phyloP scores from a whole-genome alignment of 23 tunicate species.

The Botrylloides violaceus region DNA sequence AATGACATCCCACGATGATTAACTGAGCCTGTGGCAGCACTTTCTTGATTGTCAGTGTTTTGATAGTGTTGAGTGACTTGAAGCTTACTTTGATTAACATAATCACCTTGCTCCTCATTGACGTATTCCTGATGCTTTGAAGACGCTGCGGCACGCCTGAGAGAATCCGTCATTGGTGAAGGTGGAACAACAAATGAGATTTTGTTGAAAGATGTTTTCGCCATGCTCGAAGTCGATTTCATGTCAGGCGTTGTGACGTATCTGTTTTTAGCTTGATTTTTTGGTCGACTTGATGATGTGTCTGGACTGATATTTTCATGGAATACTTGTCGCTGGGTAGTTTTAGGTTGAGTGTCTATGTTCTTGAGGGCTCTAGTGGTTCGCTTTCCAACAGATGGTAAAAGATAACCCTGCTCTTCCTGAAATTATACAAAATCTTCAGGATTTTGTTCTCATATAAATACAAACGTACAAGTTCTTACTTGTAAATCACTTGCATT shows the following conservation, averaged over 20 bases:
- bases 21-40: too few relatives aligned
- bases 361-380: background rate
- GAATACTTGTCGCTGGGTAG: too few relatives aligned
- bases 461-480: background rate
- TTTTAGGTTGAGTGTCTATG: background rate
- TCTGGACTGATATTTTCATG: too few relatives aligned
- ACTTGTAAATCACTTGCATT: background rate
- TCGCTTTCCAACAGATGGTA: background rate
- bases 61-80: too few relatives aligned
- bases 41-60: background rate
- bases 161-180: background rate
- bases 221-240: background rate
- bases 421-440: too few relatives aligned
- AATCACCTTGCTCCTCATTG: too few relatives aligned
- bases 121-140: too few relatives aligned
- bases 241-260: background rate
- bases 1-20: too few relatives aligned
- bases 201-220: background rate
- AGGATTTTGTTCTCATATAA: too few relatives aligned
- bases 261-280: background rate
- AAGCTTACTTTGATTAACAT: too few relatives aligned
- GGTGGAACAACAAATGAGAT: background rate
- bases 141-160: too few relatives aligned
- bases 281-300: background rate
- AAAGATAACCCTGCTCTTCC: constrained; percentile 24